Evolutionary conservation across 2,888 invertebrate genomes (phyloP).

Genomic region (Stegophylla sp.): DNA sequence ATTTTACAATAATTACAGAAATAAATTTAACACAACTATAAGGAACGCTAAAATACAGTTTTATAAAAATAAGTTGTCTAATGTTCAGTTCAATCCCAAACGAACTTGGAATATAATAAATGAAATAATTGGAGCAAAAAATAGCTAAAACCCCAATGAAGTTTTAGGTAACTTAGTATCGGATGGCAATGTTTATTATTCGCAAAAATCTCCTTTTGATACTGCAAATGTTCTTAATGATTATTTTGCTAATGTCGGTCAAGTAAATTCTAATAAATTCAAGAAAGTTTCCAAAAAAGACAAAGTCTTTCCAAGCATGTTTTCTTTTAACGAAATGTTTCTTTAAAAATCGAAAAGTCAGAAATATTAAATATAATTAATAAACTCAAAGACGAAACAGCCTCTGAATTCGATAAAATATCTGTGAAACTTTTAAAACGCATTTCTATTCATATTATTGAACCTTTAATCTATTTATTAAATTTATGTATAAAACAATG

Average conservation of each 20-base stretch:
- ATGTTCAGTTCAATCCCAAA: not conserved
- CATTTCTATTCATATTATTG: not conserved
- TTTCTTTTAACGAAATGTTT: no score
- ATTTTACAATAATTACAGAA: conserved; percentile 18
- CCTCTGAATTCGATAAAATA: not conserved
- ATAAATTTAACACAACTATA: not conserved
- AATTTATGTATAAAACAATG: conserved; percentile 10
- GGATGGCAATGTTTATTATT: no score
- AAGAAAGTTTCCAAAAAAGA: no score
- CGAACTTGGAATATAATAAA: not conserved
- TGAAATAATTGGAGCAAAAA: no score
- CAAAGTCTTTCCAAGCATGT: no score
- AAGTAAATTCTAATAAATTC: no score
- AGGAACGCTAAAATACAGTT: not conserved
- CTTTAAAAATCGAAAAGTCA: no score
- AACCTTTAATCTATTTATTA: not conserved
- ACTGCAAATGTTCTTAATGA: no score
- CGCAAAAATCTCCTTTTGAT: not conserved
- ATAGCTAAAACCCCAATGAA: no score
- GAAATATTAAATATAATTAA: no score
- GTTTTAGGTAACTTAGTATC: no score
- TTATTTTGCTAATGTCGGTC: no score
- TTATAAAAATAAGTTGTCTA: not conserved
- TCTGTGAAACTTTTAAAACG: not conserved
- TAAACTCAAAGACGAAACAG: not conserved